Conservation (phyloP, 2,888 invertebrate genomes). For the Lottia gigantea region DNA sequence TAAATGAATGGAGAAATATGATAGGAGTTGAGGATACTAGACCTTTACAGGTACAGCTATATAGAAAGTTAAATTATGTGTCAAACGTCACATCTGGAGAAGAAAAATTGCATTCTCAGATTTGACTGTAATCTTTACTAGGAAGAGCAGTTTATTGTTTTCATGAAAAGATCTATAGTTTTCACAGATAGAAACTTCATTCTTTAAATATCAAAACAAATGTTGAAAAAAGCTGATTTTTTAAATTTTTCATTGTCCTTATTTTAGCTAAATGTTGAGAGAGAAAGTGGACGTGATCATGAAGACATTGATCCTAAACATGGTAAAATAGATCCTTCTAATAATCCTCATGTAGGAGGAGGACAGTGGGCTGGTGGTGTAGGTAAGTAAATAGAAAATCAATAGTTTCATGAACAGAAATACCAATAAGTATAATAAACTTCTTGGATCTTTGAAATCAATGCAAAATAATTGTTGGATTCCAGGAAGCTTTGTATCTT, state of each 20-base stretch:
- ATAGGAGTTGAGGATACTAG: slow-evolving; percentile 63
- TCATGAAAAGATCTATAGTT: too few relatives aligned
- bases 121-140: too few relatives aligned
- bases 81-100: too few relatives aligned
- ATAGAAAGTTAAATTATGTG: too few relatives aligned
- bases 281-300: slow-evolving; percentile 75
- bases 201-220: too few relatives aligned
- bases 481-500: too few relatives aligned
- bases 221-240: too few relatives aligned
- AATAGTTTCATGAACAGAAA: too few relatives aligned
- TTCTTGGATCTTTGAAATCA: neutral
- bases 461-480: too few relatives aligned
- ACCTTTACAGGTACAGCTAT: slow-evolving; percentile 53
- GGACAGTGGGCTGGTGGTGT: slow-evolving; percentile 97
- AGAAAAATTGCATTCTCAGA: too few relatives aligned
- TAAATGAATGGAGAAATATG: slow-evolving; percentile 71
- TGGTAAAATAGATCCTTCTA: slow-evolving; percentile 90
- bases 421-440: slow-evolving; percentile 20
- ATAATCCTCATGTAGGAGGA: slow-evolving; percentile 94
- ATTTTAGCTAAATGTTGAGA: slow-evolving; percentile 69
- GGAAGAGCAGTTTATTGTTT: too few relatives aligned
- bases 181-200: too few relatives aligned
- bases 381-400: slow-evolving; percentile 73
- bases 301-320: slow-evolving; percentile 80
- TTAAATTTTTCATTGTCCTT: neutral